Percentiles rank a stretch among this genome's conserved stretches.
These are phyloP conservation scores for Zosterops hypoxanthus DNA, from an alignment of 2,113 vertebrate species.

Conservation along the genomic window DNA sequence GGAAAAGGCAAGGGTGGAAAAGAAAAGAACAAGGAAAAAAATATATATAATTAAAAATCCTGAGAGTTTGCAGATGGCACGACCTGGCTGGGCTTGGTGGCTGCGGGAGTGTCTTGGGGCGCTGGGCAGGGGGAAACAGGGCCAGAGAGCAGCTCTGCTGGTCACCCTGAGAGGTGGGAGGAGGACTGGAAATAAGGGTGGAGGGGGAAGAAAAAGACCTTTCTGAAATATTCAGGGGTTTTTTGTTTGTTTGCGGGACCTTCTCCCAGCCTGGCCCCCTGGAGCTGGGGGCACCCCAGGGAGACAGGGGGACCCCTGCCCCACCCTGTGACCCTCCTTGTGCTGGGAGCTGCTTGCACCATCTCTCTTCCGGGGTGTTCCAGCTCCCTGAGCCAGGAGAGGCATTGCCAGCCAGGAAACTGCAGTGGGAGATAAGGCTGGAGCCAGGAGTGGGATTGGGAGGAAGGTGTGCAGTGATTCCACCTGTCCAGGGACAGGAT, in stretches of 20 bases:
- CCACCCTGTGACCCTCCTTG: rapidly evolving
- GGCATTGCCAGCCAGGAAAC: not conserved
- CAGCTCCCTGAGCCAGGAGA: not conserved
- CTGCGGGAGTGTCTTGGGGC: not conserved
- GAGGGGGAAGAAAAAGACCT: not conserved
- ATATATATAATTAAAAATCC: not conserved
- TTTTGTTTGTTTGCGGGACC: not conserved
- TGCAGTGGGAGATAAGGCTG: not conserved
- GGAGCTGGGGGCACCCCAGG: not conserved
- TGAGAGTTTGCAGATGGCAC: not conserved
- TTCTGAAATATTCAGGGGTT: not conserved
- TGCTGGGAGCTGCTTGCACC: not conserved
- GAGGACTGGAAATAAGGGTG: not conserved
- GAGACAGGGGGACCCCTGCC: not conserved
- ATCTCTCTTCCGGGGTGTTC: not conserved
- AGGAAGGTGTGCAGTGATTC: not conserved
- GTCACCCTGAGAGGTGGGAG: not conserved
- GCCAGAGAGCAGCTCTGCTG: not conserved
- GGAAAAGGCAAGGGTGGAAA: not conserved
- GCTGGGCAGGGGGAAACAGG: not conserved
- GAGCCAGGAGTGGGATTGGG: rapidly evolving
- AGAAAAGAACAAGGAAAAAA: not conserved
- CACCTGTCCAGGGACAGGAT: not conserved
- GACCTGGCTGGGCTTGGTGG: not conserved
- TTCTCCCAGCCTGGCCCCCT: not conserved